phyloP scores from a whole-genome alignment of 2,888 invertebrate genomes.

The Geotrupes spiniger region DNA sequence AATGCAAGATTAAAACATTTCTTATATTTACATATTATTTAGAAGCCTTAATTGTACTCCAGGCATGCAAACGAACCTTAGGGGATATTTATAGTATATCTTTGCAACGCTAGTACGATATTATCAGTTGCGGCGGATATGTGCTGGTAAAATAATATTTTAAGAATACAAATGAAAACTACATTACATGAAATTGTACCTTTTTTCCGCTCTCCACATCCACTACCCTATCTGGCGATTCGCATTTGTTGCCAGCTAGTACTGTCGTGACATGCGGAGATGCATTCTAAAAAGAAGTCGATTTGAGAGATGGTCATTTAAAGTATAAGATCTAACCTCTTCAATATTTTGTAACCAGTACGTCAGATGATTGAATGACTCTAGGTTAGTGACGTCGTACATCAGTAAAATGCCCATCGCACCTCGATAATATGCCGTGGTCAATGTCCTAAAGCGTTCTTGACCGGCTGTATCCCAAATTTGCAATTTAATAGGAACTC shows the following conservation, averaged over 20 bases:
- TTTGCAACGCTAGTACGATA: no score
- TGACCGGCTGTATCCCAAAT: slow-evolving; percentile 91
- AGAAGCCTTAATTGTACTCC: no score
- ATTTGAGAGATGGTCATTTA: neutral
- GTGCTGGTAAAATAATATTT: no score
- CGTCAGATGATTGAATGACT: slow-evolving; percentile 86
- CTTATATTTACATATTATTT: no score
- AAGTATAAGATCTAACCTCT: slow-evolving; percentile 59
- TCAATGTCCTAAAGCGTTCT: slow-evolving; percentile 69
- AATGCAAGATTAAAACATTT: no score
- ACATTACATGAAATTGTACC: no score
- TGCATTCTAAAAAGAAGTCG: slow-evolving; percentile 63
- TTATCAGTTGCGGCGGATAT: no score
- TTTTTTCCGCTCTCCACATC: slow-evolving; percentile 78
- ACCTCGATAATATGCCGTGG: slow-evolving; percentile 85
- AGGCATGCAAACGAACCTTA: no score
- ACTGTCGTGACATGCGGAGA: slow-evolving; percentile 85
- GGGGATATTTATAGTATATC: no score
- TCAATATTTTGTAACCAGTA: slow-evolving; percentile 91
- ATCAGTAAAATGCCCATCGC: slow-evolving; percentile 89
- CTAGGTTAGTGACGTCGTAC: slow-evolving; percentile 86
- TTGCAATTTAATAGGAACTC: slow-evolving; percentile 79
- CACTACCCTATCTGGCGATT: slow-evolving; percentile 72
- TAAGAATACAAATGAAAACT: no score
- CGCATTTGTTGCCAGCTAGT: slow-evolving; percentile 82